Evolutionary conservation across 1,140 invertebrate genomes (phyloP), one percentile per base, ranked within the genome.

Genomic region (Pararge aegeria): DNA sequence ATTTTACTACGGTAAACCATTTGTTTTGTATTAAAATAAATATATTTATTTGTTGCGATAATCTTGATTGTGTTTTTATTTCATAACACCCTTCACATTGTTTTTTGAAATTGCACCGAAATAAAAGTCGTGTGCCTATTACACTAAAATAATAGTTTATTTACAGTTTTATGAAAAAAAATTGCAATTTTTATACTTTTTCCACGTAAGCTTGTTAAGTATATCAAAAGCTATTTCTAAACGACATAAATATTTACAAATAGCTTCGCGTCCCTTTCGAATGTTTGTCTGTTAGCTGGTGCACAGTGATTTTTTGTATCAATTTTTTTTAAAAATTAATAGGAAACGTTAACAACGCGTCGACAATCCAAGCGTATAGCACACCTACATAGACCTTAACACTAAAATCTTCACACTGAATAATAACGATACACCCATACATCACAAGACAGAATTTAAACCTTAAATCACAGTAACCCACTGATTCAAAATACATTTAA

Each of bases 141-240:
- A 73, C 75, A 80, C 79, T 84, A 89, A 80, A 87, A 80, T 86
- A 83, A 80, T 68, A 74, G 59, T 73, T 84, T 89, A 89, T 89
- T 87, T 89, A 89, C 83, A 86, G 64, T 83, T 79, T 75, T 78
- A 70, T 73, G 73, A 74, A 71, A 18, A 78, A 78, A 80, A 78
- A 76, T 84, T 83, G 82, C 82, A 80, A 83, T 89, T 86, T 86
- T 89, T 83, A 77, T 79, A 71, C 76, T 69, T 76, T 76, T 74
- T 77, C 61, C 56, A 72, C 68, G 60, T 76, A 74, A 76, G 51
- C 65, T 72, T 76, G 61, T 73, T 5, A 16, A 19, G 20, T 46
- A 75, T 64, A 77, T 77, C 75, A 78, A 78, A 74, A 83, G 82
- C 80, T 85, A 87, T 87, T 85, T 84, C 72, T 79, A 82, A 84